Evolutionary conservation across 2,113 vertebrate genomes (phyloP).

Genomic region (Tamias sibiricus): DNA sequence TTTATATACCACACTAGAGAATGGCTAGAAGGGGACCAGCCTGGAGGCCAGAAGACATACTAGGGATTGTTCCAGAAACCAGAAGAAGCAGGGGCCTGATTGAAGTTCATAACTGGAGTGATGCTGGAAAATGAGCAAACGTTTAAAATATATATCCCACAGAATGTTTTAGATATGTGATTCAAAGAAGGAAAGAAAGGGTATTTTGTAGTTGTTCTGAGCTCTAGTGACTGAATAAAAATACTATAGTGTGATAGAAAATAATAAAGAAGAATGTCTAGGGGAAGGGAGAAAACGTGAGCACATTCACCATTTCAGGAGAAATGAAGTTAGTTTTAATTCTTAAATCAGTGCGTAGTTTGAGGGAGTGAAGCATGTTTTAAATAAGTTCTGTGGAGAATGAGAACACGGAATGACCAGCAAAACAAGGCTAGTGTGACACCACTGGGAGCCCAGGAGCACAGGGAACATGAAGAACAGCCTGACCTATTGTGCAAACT

Average conservation of each 20-base stretch:
- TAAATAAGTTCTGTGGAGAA: background rate
- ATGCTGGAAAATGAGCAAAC: background rate
- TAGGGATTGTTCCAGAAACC: background rate
- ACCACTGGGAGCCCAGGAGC: background rate
- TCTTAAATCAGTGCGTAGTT: background rate
- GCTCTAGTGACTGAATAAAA: background rate
- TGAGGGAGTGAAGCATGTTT: background rate
- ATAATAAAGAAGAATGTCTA: background rate
- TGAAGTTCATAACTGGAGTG: background rate
- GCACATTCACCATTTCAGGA: background rate
- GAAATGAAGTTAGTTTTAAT: background rate
- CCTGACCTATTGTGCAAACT: background rate
- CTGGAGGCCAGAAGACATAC: background rate
- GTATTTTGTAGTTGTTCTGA: background rate
- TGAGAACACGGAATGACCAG: background rate
- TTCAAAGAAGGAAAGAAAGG: background rate
- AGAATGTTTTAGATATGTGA: background rate
- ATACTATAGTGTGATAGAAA: background rate
- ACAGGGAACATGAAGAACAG: background rate
- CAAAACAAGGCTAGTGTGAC: background rate
- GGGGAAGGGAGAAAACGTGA: background rate
- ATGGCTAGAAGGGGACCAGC: background rate
- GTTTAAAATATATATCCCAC: background rate
- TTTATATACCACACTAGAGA: background rate
- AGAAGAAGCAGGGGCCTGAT: background rate